Evolutionary conservation across 2,113 vertebrate species (phyloP).

Genomic region (Zosterops borbonicus): DNA sequence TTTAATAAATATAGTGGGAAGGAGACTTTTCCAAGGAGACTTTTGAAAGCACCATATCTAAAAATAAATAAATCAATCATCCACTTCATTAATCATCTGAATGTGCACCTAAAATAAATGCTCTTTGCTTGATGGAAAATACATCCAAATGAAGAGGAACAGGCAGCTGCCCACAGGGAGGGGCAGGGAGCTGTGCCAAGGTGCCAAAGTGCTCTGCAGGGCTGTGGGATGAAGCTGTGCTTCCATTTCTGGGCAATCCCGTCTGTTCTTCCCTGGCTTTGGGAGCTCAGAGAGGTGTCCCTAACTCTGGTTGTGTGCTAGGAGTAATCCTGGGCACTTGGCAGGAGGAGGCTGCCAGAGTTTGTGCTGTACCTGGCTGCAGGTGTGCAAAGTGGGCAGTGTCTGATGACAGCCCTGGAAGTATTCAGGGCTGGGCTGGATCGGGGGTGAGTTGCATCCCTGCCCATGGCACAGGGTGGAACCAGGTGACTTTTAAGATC

Average conservation of each 20-base stretch:
- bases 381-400: not conserved
- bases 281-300: not conserved
- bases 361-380: not conserved
- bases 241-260: not conserved
- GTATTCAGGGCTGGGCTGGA: not conserved
- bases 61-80: not conserved
- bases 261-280: not conserved
- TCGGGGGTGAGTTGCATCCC: not conserved
- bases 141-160: not conserved
- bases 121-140: not conserved
- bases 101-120: not conserved
- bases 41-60: not conserved
- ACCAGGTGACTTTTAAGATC: too few species aligned
- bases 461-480: not conserved
- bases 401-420: not conserved
- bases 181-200: not conserved
- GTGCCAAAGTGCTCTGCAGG: not conserved
- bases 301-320: rapidly evolving
- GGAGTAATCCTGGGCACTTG: not conserved
- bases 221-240: not conserved
- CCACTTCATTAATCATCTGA: not conserved
- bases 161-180: not conserved
- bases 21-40: not conserved
- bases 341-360: not conserved
- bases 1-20: not conserved